A percentile compares a stretch with the other conserved stretches of the same genome.
Conservation (phyloP, 1,140 invertebrate species). For the Bradynema listronoti region DNA sequence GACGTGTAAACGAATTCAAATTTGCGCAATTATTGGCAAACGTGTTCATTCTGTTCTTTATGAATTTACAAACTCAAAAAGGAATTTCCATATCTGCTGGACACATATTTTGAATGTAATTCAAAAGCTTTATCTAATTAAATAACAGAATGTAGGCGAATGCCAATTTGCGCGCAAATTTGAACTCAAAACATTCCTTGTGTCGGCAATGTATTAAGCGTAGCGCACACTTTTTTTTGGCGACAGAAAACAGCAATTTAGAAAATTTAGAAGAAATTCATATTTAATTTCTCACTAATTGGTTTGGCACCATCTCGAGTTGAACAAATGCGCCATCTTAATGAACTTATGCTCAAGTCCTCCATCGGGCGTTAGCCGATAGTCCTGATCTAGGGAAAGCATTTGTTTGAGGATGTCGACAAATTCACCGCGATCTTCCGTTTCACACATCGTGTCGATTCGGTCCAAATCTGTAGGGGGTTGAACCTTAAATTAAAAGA, state of each 20-base stretch:
- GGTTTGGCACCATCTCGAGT: constrained; percentile 32
- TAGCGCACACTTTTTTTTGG: background rate
- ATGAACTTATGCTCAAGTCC: constrained; percentile 54
- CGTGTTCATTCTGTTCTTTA: too few relatives aligned
- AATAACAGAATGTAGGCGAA: too few relatives aligned
- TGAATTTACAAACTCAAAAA: too few relatives aligned
- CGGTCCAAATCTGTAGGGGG: constrained; percentile 42
- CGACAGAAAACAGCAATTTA: constrained; percentile 6
- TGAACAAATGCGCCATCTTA: constrained; percentile 49
- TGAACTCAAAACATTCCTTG: too few relatives aligned
- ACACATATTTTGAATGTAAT: too few relatives aligned
- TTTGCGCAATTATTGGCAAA: too few relatives aligned
- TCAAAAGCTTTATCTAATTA: too few relatives aligned
- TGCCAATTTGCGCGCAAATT: too few relatives aligned
- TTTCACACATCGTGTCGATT: constrained; percentile 42
- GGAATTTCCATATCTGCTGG: too few relatives aligned
- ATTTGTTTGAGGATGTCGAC: constrained; percentile 55
- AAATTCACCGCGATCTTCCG: constrained; percentile 47
- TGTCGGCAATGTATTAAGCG: background rate
- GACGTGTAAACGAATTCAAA: too few relatives aligned
- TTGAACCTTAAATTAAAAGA: constrained; percentile 23
- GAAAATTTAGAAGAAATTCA: constrained; percentile 10
- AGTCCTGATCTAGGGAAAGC: constrained; percentile 55
- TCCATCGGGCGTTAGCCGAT: constrained; percentile 42
- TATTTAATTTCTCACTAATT: constrained; percentile 40